A percentile compares a stretch with the other conserved stretches of the same genome.
phyloP scores from a whole-genome alignment of 2,113 vertebrate genomes.

The Mastomys natalensis region DNA sequence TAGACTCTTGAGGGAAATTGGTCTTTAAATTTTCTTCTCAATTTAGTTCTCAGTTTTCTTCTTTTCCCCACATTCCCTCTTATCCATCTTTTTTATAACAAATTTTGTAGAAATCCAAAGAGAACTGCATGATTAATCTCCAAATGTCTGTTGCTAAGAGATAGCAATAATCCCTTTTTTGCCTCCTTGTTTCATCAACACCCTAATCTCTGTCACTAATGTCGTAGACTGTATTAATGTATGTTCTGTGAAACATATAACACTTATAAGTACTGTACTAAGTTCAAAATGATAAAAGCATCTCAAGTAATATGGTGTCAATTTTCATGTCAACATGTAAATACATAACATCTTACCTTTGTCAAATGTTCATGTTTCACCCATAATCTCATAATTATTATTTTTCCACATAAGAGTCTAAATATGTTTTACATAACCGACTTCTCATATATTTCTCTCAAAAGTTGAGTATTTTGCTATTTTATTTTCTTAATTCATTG shows the following conservation, averaged over 20 bases:
- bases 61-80: neutral
- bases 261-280: neutral
- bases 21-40: neutral
- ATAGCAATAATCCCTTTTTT: neutral
- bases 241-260: neutral
- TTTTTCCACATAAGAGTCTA: neutral
- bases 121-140: neutral
- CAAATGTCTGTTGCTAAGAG: neutral
- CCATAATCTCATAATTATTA: neutral
- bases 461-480: neutral
- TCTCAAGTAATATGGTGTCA: neutral
- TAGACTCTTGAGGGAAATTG: neutral
- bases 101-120: neutral
- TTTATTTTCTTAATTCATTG: conserved; percentile 1
- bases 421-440: neutral
- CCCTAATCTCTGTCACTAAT: neutral
- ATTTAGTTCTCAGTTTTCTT: neutral
- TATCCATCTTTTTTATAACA: neutral
- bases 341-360: neutral
- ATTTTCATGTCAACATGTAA: neutral
- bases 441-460: neutral
- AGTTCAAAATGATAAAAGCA: neutral
- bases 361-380: neutral
- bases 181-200: neutral
- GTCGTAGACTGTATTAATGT: neutral